Evolutionary conservation across 2,888 invertebrate species (phyloP).

Genomic region (Galeruca laticollis): DNA sequence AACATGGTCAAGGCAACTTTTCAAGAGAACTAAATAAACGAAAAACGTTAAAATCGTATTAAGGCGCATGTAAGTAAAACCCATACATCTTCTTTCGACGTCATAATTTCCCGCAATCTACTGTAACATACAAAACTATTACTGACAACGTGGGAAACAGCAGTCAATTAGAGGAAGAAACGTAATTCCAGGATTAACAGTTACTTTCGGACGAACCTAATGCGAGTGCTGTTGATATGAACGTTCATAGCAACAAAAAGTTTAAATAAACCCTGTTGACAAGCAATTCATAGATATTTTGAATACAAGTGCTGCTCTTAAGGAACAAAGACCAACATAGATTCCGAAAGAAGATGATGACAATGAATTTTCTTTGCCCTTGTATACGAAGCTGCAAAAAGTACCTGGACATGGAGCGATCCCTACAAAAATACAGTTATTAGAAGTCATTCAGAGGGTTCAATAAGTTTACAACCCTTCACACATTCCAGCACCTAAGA

Average conservation of each 20-base stretch:
- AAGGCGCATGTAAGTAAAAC: neutral
- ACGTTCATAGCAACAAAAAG: constrained; percentile 16
- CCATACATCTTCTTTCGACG: constrained; percentile 18
- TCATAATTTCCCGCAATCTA: constrained; percentile 11
- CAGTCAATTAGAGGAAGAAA: constrained; percentile 8
- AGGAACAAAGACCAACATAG: constrained; percentile 5
- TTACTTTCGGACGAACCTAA: neutral
- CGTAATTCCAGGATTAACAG: constrained; percentile 8
- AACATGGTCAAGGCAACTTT: too few species aligned
- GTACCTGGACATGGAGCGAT: constrained; percentile 7
- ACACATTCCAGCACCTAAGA: neutral
- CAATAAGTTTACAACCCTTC: constrained; percentile 6
- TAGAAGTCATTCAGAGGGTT: constrained; percentile 6
- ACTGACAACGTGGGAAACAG: too few species aligned
- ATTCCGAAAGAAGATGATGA: too few species aligned
- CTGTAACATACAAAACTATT: too few species aligned
- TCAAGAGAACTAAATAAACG: neutral
- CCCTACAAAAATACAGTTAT: constrained; percentile 12
- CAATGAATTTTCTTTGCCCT: neutral
- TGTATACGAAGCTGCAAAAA: constrained; percentile 14
- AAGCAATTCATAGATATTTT: constrained; percentile 11
- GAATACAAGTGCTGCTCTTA: constrained; percentile 16
- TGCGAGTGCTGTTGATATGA: constrained; percentile 3
- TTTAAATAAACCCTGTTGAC: constrained; percentile 13
- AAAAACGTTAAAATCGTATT: neutral